These are phyloP conservation scores for Mesocricetus auratus DNA, from an alignment of 2,113 vertebrate species.

Conservation along the genomic window DNA sequence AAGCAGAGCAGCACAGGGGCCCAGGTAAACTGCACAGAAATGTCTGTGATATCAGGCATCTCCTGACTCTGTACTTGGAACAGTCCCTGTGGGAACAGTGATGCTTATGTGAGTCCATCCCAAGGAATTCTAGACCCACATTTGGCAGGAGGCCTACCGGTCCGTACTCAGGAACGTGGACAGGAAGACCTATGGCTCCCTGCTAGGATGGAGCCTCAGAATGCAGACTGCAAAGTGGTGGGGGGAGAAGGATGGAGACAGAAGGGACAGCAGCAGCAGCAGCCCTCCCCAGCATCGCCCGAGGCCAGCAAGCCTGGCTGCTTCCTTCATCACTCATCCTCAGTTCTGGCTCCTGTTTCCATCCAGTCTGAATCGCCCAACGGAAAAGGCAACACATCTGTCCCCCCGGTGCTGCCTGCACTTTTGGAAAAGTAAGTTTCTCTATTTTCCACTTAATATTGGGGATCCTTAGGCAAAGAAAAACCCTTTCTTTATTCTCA, in stretches of 20 bases:
- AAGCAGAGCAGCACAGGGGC: background rate
- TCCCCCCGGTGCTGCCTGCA: slow-evolving; percentile 87
- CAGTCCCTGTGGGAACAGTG: background rate
- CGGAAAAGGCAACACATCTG: slow-evolving; percentile 86
- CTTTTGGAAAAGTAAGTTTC: slow-evolving; percentile 90
- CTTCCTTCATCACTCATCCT: slow-evolving; percentile 44
- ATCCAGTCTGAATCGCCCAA: slow-evolving; percentile 92
- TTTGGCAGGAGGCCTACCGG: background rate
- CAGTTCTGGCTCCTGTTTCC: slow-evolving; percentile 69
- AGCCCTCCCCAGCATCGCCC: too few species aligned
- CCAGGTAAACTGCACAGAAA: background rate
- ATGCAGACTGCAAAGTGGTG: background rate
- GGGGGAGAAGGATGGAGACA: too few species aligned
- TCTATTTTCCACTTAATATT: slow-evolving; percentile 49
- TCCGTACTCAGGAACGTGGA: background rate
- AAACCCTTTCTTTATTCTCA: background rate
- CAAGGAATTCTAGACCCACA: background rate
- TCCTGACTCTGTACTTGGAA: background rate
- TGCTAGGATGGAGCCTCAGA: background rate
- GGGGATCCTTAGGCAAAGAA: background rate
- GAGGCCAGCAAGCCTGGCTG: background rate
- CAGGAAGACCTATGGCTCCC: background rate
- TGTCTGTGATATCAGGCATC: background rate
- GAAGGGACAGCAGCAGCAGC: background rate
- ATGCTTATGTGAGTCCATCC: background rate